Percentiles rank a stretch among this genome's conserved stretches.
phyloP scores from a whole-genome alignment of 2,797 vertebrate genomes.

The Falco naumanni region DNA sequence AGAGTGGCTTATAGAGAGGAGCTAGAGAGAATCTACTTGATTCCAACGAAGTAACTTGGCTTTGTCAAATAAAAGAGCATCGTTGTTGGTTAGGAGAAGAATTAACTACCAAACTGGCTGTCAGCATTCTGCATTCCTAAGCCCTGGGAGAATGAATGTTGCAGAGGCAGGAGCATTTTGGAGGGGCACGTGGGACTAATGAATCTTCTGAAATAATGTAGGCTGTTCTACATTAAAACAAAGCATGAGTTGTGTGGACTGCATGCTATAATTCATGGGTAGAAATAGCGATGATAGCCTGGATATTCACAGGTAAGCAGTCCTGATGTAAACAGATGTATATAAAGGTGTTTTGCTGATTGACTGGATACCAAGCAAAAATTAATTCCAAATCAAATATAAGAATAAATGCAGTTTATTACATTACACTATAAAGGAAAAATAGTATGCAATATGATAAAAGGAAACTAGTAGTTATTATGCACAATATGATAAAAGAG shows the following conservation, averaged over 20 bases:
- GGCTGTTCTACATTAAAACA: neutral
- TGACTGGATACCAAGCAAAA: no score
- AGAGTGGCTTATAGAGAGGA: neutral
- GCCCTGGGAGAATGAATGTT: neutral
- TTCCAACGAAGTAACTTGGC: neutral
- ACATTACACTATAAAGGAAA: no score
- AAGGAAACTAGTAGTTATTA: no score
- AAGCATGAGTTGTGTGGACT: neutral
- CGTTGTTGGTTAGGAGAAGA: neutral
- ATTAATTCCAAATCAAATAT: no score
- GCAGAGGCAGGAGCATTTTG: neutral
- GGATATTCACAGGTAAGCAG: neutral
- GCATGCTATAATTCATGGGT: neutral
- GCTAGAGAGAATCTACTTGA: neutral
- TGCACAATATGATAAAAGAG: no score
- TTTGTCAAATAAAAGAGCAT: neutral
- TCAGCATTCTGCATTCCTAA: neutral
- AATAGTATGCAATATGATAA: no score
- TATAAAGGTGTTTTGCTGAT: neutral
- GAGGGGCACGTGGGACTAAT: neutral
- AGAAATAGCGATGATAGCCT: neutral
- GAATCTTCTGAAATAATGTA: neutral
- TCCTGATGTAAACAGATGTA: neutral
- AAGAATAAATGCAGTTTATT: no score
- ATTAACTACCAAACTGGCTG: neutral